Base-by-base conservation (phyloP, 2,888 invertebrate species). In the Habrosyne pyritoides region DNA sequence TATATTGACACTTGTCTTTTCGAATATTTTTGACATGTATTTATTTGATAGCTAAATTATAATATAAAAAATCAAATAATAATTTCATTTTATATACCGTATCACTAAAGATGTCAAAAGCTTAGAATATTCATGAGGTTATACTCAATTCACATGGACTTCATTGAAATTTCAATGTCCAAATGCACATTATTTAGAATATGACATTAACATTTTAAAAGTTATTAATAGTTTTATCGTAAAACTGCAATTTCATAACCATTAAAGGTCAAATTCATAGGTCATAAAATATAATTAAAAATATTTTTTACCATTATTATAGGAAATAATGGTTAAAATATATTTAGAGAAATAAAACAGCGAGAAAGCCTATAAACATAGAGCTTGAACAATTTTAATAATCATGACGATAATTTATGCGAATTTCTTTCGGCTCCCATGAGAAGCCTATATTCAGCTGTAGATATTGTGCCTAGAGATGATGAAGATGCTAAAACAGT, bases 401-500 rank as follows among this genome's bases (percentile, higher is more conserved):
- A 28, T 28, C 10, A n/a, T 8, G 3, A 30, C 2, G 0, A 30
- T 12, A 12, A 30, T n/a, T 36, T 14, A 36, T 36, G 12, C 5
- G 6, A 14, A 14, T 14, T 36, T 36, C 33, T 6, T 36, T 7
- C 6, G 36, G 36, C 14, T 18, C 0, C 2, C 2, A 14, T 2
- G 42, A 42, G 12, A 42, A 18, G 14, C 42, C n/a, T 42, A 18
- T n/a, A 33, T 33, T 33, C 33, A 33, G n/a, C 5, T 14, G 42
- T 18, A 2, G 18, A 42, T 18, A 42, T 36, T 4, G 42, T 18
- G 42, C 7, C 42, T 42, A 18, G 18, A 42, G 42, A 42, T 42
- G 42, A 42, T 42, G 18, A 18, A 21, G 28, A 30, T 28, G 24
- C 21, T 50, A 50, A 30, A 50, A 50, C 50, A 30, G 10, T 42